Evolutionary conservation across 2,113 vertebrate genomes (phyloP), one percentile per base, ranked within the genome.

Genomic region (Cygnus buccinator): DNA sequence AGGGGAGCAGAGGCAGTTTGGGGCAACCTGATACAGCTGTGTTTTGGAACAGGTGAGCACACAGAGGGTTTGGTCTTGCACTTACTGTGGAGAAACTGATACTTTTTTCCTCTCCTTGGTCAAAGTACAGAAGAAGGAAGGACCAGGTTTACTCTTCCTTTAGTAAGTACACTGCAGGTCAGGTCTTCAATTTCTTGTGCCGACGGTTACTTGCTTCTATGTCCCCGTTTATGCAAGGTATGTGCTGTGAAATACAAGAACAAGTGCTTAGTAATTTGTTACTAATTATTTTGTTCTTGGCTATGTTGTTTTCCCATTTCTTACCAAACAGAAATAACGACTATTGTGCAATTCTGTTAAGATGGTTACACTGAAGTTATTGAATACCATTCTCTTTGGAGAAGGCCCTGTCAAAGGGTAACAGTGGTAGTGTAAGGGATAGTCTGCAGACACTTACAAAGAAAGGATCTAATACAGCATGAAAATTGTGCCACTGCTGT

Each of bases 201-300:
- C 10, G 21, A 35, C 63, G 17, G 23, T 59, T 21, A 26, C 33
- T 55, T 91, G 46, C 39, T 35, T 39, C 61, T 46, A 16, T 13
- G 5, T 41, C 13, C n/a, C 76, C 37, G 3, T 16, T 94, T 58
- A 6, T 8, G 5, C 15, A 46, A 57, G 26, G 4, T n/a, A 23
- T 0, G 0, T 46, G 12, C 26, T 41, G 31, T 62, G 74, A 85
- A 70, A 87, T 48, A 43, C 7, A 65, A 37, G 12, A 67, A 61
- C 12, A 18, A 52, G 13, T 54, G 18, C 25, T 55, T 29, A 21
- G 12, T 39, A 35, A 71, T 46, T 55, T 88, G 2, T 76, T 59
- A n/a, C 8, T 43, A 16, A n/a, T 16, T 54, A 13, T 44, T 6
- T 65, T 4, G 11, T 22, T 75, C 29, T 62, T 81, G 10, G 4